These are phyloP conservation scores for Rhinopithecus roxellana DNA, from an alignment of 2,113 vertebrate species.

Conservation along the genomic window DNA sequence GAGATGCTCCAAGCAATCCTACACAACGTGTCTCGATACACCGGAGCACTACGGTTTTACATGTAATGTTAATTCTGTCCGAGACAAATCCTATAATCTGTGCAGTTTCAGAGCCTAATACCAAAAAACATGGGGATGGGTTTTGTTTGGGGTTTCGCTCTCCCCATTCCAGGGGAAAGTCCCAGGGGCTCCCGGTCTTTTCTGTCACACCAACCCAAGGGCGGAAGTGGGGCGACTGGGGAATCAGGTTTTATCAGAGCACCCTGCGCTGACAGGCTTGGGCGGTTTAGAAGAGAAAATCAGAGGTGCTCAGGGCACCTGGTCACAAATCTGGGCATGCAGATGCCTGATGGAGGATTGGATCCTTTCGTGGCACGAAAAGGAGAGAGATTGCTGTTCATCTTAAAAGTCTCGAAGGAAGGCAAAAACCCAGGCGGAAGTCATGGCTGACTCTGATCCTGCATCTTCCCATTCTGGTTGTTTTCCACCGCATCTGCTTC, in stretches of 20 bases:
- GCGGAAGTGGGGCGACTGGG: neutral
- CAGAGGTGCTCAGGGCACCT: neutral
- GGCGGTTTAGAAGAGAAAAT: neutral
- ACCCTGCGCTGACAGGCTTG: neutral
- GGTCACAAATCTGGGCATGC: neutral
- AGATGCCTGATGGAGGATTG: neutral
- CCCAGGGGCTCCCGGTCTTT: conserved; percentile 2
- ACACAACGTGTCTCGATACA: conserved; percentile 36
- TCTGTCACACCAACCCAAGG: neutral
- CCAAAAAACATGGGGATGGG: conserved; percentile 33
- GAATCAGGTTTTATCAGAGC: conserved; percentile 3
- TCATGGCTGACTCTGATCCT: neutral
- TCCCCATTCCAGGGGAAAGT: neutral
- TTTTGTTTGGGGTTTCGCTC: conserved; percentile 51
- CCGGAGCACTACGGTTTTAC: conserved; percentile 42
- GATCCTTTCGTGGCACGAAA: neutral
- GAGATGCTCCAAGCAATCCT: conserved; percentile 37
- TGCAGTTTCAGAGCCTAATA: conserved; percentile 56
- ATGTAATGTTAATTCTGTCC: conserved; percentile 71
- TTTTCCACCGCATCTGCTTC: conserved; percentile 3
- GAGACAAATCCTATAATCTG: conserved; percentile 77
- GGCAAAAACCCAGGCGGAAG: neutral
- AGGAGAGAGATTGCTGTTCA: neutral
- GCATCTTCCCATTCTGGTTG: neutral
- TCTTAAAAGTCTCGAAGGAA: neutral